phyloP scores from a whole-genome alignment of 2,797 vertebrate species.

The Poecilia picta region DNA sequence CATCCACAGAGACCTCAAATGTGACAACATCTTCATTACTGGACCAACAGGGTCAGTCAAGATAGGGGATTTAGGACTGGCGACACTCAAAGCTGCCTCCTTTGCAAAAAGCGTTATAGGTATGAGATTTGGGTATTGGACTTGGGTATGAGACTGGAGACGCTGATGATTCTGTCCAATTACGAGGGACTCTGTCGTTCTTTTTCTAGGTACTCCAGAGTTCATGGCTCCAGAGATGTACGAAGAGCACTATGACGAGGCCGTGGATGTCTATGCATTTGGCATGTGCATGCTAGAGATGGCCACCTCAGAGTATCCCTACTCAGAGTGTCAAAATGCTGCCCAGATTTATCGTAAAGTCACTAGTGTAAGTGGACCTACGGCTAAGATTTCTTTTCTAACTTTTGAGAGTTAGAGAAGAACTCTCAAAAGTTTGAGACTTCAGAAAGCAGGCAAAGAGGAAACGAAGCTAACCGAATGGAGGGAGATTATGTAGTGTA shows the following conservation, averaged over 20 bases:
- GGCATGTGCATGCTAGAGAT: slow-evolving; percentile 99
- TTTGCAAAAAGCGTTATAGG: slow-evolving; percentile 99
- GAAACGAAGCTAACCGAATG: background rate
- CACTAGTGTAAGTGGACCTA: slow-evolving; percentile 92
- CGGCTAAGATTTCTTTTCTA: background rate
- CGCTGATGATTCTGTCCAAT: background rate
- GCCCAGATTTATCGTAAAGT: slow-evolving; percentile 99
- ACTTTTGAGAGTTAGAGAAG: background rate
- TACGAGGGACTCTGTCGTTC: slow-evolving; percentile 16
- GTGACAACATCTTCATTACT: slow-evolving; percentile 99
- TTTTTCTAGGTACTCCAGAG: slow-evolving; percentile 90
- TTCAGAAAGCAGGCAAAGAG: background rate
- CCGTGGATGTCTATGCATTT: slow-evolving; percentile 97
- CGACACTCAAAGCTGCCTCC: slow-evolving; percentile 95
- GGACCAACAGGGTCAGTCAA: slow-evolving; percentile 98
- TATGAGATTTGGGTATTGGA: slow-evolving; percentile 83
- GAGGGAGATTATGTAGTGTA: background rate
- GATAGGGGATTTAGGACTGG: slow-evolving; percentile 96
- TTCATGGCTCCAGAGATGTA: slow-evolving; percentile 99
- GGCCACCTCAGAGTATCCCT: slow-evolving; percentile 98
- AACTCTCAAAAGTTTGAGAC: too few species aligned
- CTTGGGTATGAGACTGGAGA: background rate
- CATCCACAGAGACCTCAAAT: slow-evolving; percentile 98
- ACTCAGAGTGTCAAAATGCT: slow-evolving; percentile 98
- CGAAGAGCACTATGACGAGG: slow-evolving; percentile 97